phyloP scores from a whole-genome alignment of 2,888 invertebrate species.

The Neoascia interrupta region DNA sequence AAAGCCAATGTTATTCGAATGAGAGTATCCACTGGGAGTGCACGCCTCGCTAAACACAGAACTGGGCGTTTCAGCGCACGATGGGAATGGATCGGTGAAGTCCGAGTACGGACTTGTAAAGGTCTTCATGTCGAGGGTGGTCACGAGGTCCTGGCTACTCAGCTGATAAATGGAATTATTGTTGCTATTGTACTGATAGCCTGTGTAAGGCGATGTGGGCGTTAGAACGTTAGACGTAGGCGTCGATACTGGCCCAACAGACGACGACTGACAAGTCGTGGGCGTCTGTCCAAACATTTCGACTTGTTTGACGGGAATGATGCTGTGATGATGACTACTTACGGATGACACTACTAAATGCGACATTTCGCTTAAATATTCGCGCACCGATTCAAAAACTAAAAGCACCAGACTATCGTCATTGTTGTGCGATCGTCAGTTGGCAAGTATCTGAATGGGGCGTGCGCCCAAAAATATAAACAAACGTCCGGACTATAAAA shows the following conservation, averaged over 20 bases:
- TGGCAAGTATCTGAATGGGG: constrained; percentile 22
- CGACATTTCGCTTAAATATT: constrained; percentile 38
- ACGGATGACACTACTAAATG: constrained; percentile 37
- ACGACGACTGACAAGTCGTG: constrained; percentile 39
- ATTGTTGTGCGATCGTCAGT: constrained; percentile 35
- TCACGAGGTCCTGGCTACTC: constrained; percentile 55
- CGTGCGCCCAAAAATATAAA: constrained; percentile 22
- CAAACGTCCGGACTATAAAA: constrained; percentile 22
- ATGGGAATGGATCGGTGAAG: constrained; percentile 76
- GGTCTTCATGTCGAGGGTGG: constrained; percentile 59
- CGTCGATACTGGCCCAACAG: constrained; percentile 20
- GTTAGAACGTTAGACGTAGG: constrained; percentile 68
- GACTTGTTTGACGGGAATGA: constrained; percentile 48
- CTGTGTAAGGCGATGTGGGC: constrained; percentile 72
- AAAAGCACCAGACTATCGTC: constrained; percentile 3
- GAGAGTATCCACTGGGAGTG: constrained; percentile 37
- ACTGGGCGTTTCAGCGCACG: constrained; percentile 77
- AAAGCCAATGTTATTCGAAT: constrained; percentile 22
- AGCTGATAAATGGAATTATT: constrained; percentile 50
- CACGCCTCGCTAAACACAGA: constrained; percentile 76
- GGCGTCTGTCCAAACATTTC: constrained; percentile 63
- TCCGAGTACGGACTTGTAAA: constrained; percentile 73
- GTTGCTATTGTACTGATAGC: constrained; percentile 57
- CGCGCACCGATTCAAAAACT: constrained; percentile 1
- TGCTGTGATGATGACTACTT: constrained; percentile 8